phyloP scores from a whole-genome alignment of 2,113 vertebrate genomes.

The Porphyrio hochstetteri region DNA sequence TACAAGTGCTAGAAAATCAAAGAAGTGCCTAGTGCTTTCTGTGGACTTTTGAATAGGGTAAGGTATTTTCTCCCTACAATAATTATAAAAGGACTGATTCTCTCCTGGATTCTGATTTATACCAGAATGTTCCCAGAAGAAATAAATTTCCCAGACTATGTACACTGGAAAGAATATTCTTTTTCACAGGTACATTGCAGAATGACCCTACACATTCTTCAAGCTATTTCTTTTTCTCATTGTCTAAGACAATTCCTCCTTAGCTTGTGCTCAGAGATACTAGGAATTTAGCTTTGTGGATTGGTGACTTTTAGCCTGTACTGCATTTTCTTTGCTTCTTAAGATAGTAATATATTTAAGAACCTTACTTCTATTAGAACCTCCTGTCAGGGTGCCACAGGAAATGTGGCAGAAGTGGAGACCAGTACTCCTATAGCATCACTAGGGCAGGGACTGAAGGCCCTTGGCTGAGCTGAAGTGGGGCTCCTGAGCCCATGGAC shows the following conservation, averaged over 20 bases:
- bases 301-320: neutral
- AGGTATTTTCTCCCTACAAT: neutral
- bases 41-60: neutral
- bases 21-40: neutral
- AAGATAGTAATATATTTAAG: neutral
- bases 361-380: neutral
- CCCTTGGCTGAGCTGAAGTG: neutral
- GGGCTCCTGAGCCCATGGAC: neutral
- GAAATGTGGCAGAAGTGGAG: rapidly evolving
- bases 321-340: neutral
- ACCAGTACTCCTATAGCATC: neutral
- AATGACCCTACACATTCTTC: neutral
- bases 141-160: neutral
- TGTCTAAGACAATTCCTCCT: neutral
- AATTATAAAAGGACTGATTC: neutral
- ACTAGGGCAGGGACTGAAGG: neutral
- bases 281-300: neutral
- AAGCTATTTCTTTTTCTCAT: neutral
- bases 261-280: neutral
- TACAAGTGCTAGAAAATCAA: neutral
- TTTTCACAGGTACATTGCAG: neutral
- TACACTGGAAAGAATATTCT: neutral
- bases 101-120: neutral
- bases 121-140: neutral
- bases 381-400: neutral